Evolutionary conservation across 2,888 invertebrate species (phyloP).

Genomic region (Tricholauxania praeusta): DNA sequence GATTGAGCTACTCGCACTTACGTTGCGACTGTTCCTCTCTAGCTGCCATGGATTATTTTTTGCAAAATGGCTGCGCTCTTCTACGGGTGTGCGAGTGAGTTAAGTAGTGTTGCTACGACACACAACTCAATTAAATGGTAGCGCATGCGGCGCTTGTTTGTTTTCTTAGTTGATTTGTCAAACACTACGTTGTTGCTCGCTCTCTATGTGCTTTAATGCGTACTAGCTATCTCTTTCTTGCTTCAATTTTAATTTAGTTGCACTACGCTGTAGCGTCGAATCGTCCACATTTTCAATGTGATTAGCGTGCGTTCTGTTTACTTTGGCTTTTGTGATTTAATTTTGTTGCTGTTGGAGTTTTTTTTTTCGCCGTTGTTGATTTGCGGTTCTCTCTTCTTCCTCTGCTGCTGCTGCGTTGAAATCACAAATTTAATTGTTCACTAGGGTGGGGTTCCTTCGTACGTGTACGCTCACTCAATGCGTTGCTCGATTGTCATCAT

Average conservation of each 20-base stretch:
- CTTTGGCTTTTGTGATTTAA: slow-evolving; percentile 40
- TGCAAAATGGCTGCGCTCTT: slow-evolving; percentile 53
- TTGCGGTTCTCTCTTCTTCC: slow-evolving; percentile 32
- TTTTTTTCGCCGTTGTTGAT: slow-evolving; percentile 24
- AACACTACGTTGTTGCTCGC: slow-evolving; percentile 25
- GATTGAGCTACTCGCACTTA: slow-evolving; percentile 43
- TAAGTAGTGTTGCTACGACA: not conserved
- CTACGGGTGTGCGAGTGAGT: slow-evolving; percentile 11
- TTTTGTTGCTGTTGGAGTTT: slow-evolving; percentile 32
- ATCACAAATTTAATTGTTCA: not conserved
- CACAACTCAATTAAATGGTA: slow-evolving; percentile 42
- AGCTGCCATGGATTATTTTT: slow-evolving; percentile 9
- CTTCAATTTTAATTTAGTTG: slow-evolving; percentile 11
- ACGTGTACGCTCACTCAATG: not conserved
- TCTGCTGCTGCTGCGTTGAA: slow-evolving; percentile 9
- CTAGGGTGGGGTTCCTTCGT: slow-evolving; percentile 21
- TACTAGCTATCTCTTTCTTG: slow-evolving; percentile 14
- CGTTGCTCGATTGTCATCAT: slow-evolving; percentile 1
- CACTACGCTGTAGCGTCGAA: not conserved
- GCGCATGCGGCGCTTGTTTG: slow-evolving; percentile 45
- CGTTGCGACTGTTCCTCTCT: slow-evolving; percentile 16
- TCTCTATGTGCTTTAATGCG: slow-evolving; percentile 1
- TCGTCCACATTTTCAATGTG: not conserved
- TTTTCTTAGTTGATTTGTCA: slow-evolving; percentile 56
- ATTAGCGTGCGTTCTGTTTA: slow-evolving; percentile 29